These are phyloP conservation scores for Eueides isabella DNA, from an alignment of 1,140 invertebrate species.

Conservation along the genomic window DNA sequence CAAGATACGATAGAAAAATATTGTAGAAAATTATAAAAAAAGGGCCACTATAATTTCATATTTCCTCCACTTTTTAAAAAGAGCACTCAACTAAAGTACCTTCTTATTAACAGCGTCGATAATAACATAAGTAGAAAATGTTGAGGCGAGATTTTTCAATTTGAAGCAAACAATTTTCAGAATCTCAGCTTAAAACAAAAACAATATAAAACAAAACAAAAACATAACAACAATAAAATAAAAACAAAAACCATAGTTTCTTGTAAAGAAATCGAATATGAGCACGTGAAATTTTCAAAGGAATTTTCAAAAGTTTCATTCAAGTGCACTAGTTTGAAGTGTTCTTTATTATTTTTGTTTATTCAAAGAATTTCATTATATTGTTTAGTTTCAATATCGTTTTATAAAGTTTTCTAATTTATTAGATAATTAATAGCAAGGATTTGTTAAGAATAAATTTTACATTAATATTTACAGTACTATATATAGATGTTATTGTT, in stretches of 20 bases:
- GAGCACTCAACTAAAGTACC: conserved; percentile 2
- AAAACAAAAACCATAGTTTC: neutral
- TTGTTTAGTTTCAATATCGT: neutral
- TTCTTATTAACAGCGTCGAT: conserved; percentile 2
- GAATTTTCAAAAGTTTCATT: conserved; percentile 1
- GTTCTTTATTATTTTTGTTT: conserved; percentile 9
- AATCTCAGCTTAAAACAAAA: neutral
- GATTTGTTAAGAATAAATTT: too few relatives aligned
- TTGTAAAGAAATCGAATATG: conserved; percentile 11
- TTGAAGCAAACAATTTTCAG: conserved; percentile 5
- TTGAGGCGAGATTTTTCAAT: neutral
- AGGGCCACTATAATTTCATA: neutral
- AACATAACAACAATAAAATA: neutral
- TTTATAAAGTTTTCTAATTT: neutral
- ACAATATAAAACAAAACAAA: conserved; percentile 1
- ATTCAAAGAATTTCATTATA: neutral
- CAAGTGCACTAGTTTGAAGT: neutral
- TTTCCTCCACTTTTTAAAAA: neutral
- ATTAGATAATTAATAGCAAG: neutral
- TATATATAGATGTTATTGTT: too few relatives aligned
- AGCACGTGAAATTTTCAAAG: conserved; percentile 1
- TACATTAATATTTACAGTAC: too few relatives aligned
- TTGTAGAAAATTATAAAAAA: neutral
- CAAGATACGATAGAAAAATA: neutral
- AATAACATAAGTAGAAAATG: neutral